Conservation (phyloP, 2,888 invertebrate species). For the Volucella inanis region DNA sequence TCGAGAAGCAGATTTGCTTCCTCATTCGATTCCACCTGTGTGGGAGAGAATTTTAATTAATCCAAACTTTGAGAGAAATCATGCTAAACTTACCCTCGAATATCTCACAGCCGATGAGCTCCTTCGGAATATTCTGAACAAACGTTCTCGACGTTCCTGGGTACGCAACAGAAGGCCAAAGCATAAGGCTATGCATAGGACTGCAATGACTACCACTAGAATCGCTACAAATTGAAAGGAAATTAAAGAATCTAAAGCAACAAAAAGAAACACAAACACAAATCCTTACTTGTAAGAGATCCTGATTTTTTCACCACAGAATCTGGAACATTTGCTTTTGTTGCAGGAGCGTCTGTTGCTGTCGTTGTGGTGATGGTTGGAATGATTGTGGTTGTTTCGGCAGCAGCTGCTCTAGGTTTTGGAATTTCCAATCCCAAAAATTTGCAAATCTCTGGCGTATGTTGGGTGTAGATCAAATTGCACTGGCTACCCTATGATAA, state of each 20-base stretch:
- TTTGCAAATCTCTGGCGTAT: conserved; percentile 81
- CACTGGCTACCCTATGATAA: conserved; percentile 78
- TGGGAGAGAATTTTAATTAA: conserved; percentile 12
- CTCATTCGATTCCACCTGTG: conserved; percentile 80
- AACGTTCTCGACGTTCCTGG: conserved; percentile 78
- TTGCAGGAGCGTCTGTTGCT: not conserved
- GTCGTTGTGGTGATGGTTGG: not conserved
- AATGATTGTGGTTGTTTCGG: not conserved
- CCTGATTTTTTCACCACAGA: conserved; percentile 34
- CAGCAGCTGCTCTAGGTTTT: conserved; percentile 29
- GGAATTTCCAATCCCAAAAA: conserved; percentile 79
- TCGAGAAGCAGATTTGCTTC: conserved; percentile 81
- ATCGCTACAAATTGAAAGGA: conserved; percentile 39
- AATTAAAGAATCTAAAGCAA: conserved; percentile 16
- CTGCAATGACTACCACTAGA: conserved; percentile 18
- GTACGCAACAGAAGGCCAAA: conserved; percentile 79
- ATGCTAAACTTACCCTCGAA: conserved; percentile 78
- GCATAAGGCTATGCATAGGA: conserved; percentile 63
- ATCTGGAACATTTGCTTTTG: conserved; percentile 21
- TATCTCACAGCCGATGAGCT: conserved; percentile 80
- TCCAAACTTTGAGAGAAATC: not conserved
- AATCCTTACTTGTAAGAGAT: conserved; percentile 41
- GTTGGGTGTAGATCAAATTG: conserved; percentile 80
- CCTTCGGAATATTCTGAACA: conserved; percentile 79
- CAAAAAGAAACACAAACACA: not conserved